phyloP scores from a whole-genome alignment of 2,113 vertebrate genomes.

The Regulus satrapa region DNA sequence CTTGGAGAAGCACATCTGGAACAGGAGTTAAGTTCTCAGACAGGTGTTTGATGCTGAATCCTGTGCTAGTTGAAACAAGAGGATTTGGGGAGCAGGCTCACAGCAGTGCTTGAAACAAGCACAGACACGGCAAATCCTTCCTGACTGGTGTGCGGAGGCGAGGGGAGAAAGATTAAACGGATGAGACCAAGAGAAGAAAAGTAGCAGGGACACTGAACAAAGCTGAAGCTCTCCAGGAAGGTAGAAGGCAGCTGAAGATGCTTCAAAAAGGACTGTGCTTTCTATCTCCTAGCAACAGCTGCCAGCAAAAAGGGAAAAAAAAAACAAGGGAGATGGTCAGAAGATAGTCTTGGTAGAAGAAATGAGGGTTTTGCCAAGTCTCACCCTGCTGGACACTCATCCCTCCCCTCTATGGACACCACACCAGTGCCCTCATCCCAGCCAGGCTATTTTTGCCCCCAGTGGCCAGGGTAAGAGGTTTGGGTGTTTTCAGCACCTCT shows the following conservation, averaged over 20 bases:
- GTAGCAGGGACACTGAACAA: background rate
- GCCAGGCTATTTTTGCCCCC: background rate
- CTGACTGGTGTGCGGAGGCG: accelerated
- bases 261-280: background rate
- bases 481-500: background rate
- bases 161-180: background rate
- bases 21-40: background rate
- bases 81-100: accelerated
- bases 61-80: background rate
- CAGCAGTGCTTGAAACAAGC: background rate
- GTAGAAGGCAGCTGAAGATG: background rate
- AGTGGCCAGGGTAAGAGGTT: accelerated
- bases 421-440: background rate
- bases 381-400: accelerated
- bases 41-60: background rate
- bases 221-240: background rate
- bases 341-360: background rate
- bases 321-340: background rate
- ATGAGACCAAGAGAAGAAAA: background rate
- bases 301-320: background rate
- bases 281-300: constrained; percentile 50
- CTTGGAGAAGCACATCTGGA: background rate
- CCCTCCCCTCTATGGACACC: accelerated
- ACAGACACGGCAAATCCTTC: accelerated
- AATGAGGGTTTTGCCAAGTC: background rate